Base-by-base conservation (phyloP, 2,888 invertebrate genomes). In the Cistogaster globosa region DNA sequence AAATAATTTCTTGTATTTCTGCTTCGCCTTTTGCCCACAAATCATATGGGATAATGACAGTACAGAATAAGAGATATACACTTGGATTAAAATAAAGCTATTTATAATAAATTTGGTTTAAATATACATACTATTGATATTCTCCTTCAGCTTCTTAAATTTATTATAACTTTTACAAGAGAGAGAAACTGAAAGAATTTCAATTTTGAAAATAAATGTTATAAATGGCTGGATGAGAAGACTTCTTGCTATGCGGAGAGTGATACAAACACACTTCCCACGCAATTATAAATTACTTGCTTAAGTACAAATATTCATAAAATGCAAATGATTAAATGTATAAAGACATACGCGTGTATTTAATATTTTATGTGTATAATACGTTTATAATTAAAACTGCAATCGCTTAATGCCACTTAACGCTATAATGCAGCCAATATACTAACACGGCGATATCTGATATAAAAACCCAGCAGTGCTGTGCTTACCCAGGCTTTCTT, bases 321-420 rank as follows among this genome's bases (percentile, higher is more conserved):
- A 48, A 48, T 20, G 38, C 20, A 38, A 1, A 20, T 48, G 45
- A 18, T 18, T 63, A 16, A 58, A 57, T 57, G 26, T 57, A 38
- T 48, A 53, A 20, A 7, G 36, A 2, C 20, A 53, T 53, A 38
- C 20, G 16, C 16, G 32, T n/a, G 9, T n/a, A 32, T 26, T 65
- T 1, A 12, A 18, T 18, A 14, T 26, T 58, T 22, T 32, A 18
- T 58, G 32, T 20, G 38, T n/a, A 14, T 67, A 48, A 76, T 58
- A 48, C 26, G 16, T 57, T 79, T 63, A 53, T 45, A 71, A 69
- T 79, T 79, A 79, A 71, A 79, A 69, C 18, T 58, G 63, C 62
- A 79, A 79, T 71, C 71, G 71, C 71, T 69, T 79, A 71, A 71
- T 79, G 57, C 63, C 55, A 71, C 71, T 79, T 79, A 63, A 55